Conservation (phyloP, 2,888 invertebrate genomes). For the Encarsia formosa region DNA sequence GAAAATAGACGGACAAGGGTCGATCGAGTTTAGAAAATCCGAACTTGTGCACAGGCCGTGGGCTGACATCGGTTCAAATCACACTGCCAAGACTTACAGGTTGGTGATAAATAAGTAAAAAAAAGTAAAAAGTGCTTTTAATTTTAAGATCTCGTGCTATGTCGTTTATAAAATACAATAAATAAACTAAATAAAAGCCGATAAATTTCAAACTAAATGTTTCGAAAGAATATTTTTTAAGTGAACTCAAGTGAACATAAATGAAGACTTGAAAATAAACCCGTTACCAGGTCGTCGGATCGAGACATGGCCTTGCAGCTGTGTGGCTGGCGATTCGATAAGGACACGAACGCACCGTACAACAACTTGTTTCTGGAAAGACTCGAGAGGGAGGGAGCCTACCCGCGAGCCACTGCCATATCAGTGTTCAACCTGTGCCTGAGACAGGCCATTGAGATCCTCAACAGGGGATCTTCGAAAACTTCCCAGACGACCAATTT, state of each 20-base stretch:
- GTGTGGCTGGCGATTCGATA: slow-evolving; percentile 87
- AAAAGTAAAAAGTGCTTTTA: no score
- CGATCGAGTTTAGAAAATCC: slow-evolving; percentile 55
- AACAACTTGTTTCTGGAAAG: slow-evolving; percentile 59
- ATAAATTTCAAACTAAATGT: no score
- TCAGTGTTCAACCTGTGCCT: slow-evolving; percentile 87
- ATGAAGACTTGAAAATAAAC: not conserved
- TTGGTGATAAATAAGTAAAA: slow-evolving; percentile 35
- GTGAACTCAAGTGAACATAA: no score
- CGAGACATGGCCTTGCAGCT: slow-evolving; percentile 77
- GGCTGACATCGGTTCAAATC: slow-evolving; percentile 61
- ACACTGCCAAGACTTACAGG: slow-evolving; percentile 58
- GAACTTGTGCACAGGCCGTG: slow-evolving; percentile 62
- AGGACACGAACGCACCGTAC: slow-evolving; percentile 58
- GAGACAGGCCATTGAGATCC: slow-evolving; percentile 77
- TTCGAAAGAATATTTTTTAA: no score
- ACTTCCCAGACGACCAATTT: slow-evolving; percentile 45
- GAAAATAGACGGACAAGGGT: slow-evolving; percentile 55
- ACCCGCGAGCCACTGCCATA: slow-evolving; percentile 84
- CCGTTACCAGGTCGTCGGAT: slow-evolving; percentile 54
- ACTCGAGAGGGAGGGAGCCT: slow-evolving; percentile 69
- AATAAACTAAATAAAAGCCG: no score
- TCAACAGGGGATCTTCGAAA: slow-evolving; percentile 67
- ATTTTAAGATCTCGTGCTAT: no score
- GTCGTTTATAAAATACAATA: no score